Evolutionary conservation across 2,797 vertebrate species (phyloP), one percentile per base, ranked within the genome.

Genomic region (Karalla daura): DNA sequence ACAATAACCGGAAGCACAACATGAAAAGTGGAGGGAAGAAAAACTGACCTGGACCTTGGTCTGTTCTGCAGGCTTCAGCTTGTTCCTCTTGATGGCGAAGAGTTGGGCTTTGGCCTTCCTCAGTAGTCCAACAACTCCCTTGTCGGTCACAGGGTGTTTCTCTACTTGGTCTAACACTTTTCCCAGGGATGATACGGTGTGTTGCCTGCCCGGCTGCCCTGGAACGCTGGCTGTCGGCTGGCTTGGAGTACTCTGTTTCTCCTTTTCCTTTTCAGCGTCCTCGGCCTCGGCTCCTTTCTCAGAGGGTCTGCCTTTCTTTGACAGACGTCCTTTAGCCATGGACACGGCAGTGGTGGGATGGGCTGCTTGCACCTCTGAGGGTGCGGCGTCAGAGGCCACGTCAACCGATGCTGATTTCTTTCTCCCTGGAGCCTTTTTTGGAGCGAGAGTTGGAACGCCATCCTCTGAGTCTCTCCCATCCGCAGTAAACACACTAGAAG

Each of bases 91-190:
- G 30, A 99, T 99, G 83, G 96, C 97, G 80, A 94, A 95, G 71
- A 99, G 95, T 91, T 99, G 98, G 54, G 94, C 96, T 91, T 99
- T 98, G 60, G 98, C 98, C 92, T 96, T 97, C 90, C 95, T 97
- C 85, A 99, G 92, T 66, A 99, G 94, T 80, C 95, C 96, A 67
- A 95, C 96, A 63, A 99, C 95, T 69, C 94, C 94, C 88, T 95
- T 97, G 92, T 99, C 96, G 33, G 97, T 95, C 88, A 95, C 95
- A 17, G 96, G 95, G 88, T 98, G 95, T 78, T 97, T 97, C 92
- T 98, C 96, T 45, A 96, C 97, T 80, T 95, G 95, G 78, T 93
- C 95, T 88, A 98, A 85, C 94, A 98, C 92, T 30, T 95, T 95
- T 81, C 95, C 94, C 80, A 98, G 93, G 74, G 97, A 95, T 51